Conservation (phyloP, 2,113 vertebrate genomes). For the Stegostoma tigrinum region DNA sequence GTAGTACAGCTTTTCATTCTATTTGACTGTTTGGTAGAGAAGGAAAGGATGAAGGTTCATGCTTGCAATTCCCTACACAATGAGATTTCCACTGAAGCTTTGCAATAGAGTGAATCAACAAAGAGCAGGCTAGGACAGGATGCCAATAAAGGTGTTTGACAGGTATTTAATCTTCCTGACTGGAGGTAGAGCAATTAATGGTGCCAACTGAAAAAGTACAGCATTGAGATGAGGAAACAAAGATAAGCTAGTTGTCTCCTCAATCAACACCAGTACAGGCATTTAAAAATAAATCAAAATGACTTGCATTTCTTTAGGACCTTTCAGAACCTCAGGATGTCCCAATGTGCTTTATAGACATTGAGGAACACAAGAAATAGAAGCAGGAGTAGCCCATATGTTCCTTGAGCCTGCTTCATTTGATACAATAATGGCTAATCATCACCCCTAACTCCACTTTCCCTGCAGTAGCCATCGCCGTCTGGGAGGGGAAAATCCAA, state of each 20-base stretch:
- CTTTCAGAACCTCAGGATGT: not conserved
- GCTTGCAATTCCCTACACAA: not conserved
- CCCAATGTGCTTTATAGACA: not conserved
- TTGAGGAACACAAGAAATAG: not conserved
- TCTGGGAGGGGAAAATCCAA: no score
- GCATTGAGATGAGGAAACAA: not conserved
- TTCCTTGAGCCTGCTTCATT: no score
- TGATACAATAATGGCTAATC: no score
- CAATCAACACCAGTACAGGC: not conserved
- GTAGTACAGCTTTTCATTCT: not conserved
- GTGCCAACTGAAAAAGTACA: not conserved
- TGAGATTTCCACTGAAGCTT: not conserved
- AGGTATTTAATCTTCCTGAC: not conserved
- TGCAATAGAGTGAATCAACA: not conserved
- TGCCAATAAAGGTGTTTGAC: not conserved
- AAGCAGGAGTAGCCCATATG: no score
- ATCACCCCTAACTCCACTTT: no score
- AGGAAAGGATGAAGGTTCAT: not conserved
- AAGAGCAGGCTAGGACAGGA: not conserved
- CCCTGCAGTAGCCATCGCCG: no score
- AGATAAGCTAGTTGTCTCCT: not conserved
- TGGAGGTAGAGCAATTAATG: not conserved
- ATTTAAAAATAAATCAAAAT: not conserved
- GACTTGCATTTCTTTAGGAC: not conserved
- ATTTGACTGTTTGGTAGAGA: not conserved